Conservation (phyloP, 1,140 invertebrate species). For the Eubasilissa regina region DNA sequence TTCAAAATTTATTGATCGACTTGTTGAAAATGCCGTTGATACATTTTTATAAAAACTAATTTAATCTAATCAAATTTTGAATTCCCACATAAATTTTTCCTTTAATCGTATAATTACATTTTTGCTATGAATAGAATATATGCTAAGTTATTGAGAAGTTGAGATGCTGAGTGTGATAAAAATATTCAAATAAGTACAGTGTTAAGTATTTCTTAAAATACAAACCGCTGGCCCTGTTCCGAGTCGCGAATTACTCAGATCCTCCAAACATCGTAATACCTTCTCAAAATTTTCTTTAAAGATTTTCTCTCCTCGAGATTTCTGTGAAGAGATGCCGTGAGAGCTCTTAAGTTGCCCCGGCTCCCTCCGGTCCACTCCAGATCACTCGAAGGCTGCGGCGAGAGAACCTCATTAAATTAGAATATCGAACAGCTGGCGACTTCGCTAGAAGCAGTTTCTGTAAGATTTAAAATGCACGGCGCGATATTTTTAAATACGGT, state of each 20-base stretch:
- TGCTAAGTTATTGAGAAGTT: not conserved
- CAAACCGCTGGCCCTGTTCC: too few relatives aligned
- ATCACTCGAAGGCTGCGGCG: not conserved
- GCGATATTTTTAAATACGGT: too few relatives aligned
- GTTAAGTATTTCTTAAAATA: too few relatives aligned
- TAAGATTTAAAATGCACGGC: not conserved
- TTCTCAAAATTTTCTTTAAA: slow-evolving; percentile 34
- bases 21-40: too few relatives aligned
- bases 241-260: too few relatives aligned
- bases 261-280: slow-evolving; percentile 5
- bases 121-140: slow-evolving; percentile 1
- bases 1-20: too few relatives aligned
- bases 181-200: too few relatives aligned
- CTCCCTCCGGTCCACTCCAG: not conserved
- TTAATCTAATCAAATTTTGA: too few relatives aligned
- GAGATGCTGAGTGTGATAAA: not conserved
- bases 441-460: not conserved
- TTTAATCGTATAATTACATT: too few relatives aligned
- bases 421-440: slow-evolving; percentile 13
- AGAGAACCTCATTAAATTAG: slow-evolving; percentile 34
- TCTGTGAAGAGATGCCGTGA: not conserved
- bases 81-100: not conserved
- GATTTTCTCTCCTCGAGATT: slow-evolving; percentile 26
- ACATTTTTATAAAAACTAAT: too few relatives aligned
- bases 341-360: not conserved